A percentile compares a stretch with the other conserved stretches of the same genome.
These are phyloP conservation scores for Atta colombica DNA, from an alignment of 1,140 invertebrate species.

Conservation along the genomic window DNA sequence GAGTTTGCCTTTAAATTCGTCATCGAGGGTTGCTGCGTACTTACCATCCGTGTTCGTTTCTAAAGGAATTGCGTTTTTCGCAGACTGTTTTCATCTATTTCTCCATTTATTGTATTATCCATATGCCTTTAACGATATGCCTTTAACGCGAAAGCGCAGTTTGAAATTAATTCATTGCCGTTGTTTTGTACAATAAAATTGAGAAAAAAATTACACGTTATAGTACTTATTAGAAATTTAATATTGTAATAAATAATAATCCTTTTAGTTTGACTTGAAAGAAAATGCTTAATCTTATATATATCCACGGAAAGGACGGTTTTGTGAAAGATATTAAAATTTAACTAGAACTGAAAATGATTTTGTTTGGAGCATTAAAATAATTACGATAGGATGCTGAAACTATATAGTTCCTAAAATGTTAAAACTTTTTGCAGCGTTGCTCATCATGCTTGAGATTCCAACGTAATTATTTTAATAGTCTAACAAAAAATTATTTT, in stretches of 20 bases:
- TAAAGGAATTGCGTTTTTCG: constrained; percentile 28
- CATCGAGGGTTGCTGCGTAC: constrained; percentile 3
- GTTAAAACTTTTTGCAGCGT: no score
- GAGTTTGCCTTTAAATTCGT: constrained; percentile 25
- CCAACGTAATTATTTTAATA: no score
- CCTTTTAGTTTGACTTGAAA: neutral
- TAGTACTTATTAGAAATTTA: neutral
- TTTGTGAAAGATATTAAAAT: no score
- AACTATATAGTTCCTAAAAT: no score
- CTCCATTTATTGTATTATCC: neutral
- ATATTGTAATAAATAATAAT: neutral
- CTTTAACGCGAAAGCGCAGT: neutral
- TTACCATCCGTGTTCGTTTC: neutral
- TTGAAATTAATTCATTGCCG: constrained; percentile 13
- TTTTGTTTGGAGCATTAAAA: no score
- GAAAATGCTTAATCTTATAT: neutral
- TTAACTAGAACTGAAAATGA: no score
- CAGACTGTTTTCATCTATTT: constrained; percentile 23
- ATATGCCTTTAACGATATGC: neutral
- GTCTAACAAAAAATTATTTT: no score
- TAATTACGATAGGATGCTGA: no score
- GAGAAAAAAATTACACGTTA: neutral
- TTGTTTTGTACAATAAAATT: neutral
- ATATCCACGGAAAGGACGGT: no score
- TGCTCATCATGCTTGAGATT: no score